Evolutionary conservation across 92 coral and sea anemone species (phyloP), one percentile per base, ranked within the genome.

Genomic region (Nematostella vectensis): DNA sequence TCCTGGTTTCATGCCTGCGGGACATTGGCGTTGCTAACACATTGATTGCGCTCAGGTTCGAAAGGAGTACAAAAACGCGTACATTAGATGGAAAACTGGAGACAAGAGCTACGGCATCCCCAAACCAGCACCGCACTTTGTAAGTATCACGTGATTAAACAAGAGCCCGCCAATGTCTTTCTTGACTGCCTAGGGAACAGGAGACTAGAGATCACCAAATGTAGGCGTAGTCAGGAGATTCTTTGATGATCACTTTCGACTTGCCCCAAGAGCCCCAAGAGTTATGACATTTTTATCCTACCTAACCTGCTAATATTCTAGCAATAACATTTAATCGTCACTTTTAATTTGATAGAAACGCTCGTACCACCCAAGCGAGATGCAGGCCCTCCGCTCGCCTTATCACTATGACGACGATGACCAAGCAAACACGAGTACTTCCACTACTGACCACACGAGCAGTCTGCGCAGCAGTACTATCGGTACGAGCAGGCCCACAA

Each of bases 21-120:
- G 25, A 8, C 19, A 9, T 11, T 48, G 19, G 9, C 11, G 18
- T 18, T 8, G 11, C 17, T 8, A 48, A 13, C n/a, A n/a, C n/a
- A n/a, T n/a, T n/a, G n/a, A n/a, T n/a, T n/a, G n/a, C n/a, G n/a
- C 15, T 33, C 40, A 91, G 98, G 93, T 91, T 3, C 89, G 98
- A 19, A 83, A 75, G 12, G 98, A 91, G 58, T 86, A 75, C 61
- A 81, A 77, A 62, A 91, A 91, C 60, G 98, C 94, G 11, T 91
- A 81, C 73, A 73, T 81, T 59, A 86, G 98, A 19, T 91, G 98
- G 98, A 91, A 82, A 62, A 91, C 98, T 36, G 95, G 95, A 2
- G 98, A 91, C 72, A 91, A 86, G 74, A 75, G 75, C 12, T 91
- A 86, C 55, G 98, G 98, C 42, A 63, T 85, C 47, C 83, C 87